Evolutionary conservation across 2,113 vertebrate species (phyloP).

Genomic region (Corythornis cristatus): DNA sequence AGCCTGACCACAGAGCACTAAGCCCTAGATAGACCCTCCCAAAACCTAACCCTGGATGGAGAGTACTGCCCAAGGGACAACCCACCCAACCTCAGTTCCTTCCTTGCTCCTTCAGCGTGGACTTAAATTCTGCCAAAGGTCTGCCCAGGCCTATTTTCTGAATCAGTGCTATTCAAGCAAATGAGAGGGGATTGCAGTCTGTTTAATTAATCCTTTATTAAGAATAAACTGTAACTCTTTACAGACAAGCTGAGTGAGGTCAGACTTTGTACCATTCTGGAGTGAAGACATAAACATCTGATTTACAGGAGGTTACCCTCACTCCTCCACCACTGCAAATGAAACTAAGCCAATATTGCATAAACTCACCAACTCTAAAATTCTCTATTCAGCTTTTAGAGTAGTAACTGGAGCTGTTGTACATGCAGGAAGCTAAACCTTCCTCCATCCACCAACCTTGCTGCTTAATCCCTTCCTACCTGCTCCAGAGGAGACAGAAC

Average conservation of each 20-base stretch:
- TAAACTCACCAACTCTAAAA: neutral
- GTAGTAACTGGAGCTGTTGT: neutral
- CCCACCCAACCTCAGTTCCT: fast-evolving
- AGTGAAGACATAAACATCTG: neutral
- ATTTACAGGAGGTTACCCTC: neutral
- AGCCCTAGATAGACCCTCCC: neutral
- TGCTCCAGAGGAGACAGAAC: neutral
- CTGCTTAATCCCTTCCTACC: neutral
- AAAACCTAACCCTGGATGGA: neutral
- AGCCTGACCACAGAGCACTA: neutral
- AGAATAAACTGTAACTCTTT: neutral
- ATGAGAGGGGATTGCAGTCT: neutral
- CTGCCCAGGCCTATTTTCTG: neutral
- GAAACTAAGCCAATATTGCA: neutral
- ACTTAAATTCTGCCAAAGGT: neutral
- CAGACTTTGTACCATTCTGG: neutral
- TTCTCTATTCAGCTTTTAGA: neutral
- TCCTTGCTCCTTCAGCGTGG: neutral
- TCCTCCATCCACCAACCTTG: neutral
- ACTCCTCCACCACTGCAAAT: neutral
- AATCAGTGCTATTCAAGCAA: neutral
- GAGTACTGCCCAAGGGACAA: neutral
- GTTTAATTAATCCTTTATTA: neutral
- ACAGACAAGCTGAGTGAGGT: neutral
- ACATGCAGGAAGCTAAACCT: neutral